Conservation (phyloP, 2,888 invertebrate species). For the Pammene fasciana region DNA sequence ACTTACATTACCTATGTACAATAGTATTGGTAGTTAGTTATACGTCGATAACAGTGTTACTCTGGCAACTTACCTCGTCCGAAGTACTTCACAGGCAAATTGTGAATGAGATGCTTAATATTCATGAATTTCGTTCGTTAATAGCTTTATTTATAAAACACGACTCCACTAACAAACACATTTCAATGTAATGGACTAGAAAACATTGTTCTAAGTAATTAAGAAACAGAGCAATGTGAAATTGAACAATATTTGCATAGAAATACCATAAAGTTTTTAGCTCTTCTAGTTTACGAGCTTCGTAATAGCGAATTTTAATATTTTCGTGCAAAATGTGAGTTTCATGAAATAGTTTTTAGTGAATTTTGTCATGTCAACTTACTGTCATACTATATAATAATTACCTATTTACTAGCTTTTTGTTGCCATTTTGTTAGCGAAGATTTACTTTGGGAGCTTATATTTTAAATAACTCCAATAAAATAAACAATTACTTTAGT, state of each 20-base stretch:
- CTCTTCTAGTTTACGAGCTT: constrained; percentile 8
- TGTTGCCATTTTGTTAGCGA: no score
- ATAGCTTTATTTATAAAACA: constrained; percentile 31
- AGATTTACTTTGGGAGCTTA: no score
- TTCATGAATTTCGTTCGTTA: constrained; percentile 29
- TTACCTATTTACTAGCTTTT: no score
- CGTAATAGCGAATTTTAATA: background rate
- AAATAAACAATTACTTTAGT: no score
- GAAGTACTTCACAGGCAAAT: constrained; percentile 6
- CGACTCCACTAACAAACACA: constrained; percentile 12
- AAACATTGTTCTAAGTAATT: constrained; percentile 26
- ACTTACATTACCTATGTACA: no score
- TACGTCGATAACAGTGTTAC: background rate
- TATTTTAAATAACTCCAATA: no score
- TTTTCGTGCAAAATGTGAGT: background rate
- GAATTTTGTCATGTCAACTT: background rate
- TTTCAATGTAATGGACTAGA: constrained; percentile 29
- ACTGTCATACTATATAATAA: no score
- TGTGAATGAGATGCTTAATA: constrained; percentile 26
- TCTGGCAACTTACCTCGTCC: background rate
- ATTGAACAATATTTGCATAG: constrained; percentile 22
- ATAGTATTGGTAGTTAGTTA: no score
- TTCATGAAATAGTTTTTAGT: background rate
- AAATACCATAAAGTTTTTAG: constrained; percentile 8
- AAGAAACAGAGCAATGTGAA: constrained; percentile 21